These are phyloP conservation scores for Sarcophilus harrisii DNA, from an alignment of 2,797 vertebrate species.

Conservation along the genomic window DNA sequence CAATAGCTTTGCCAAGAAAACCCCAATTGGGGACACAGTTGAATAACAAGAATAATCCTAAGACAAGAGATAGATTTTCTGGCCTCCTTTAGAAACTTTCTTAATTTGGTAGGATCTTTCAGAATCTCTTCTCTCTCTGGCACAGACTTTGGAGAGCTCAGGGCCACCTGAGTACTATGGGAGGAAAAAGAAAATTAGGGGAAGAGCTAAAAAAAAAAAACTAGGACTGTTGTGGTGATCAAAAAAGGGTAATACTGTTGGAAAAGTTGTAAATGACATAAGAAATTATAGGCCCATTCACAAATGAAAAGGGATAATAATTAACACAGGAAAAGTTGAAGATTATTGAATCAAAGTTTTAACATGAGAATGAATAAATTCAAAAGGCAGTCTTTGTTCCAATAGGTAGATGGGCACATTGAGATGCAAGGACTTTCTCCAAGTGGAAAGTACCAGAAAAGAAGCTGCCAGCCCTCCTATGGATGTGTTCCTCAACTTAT, in stretches of 20 bases:
- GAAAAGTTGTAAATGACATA: not conserved
- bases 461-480: not conserved
- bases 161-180: not conserved
- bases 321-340: conserved; percentile 9
- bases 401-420: not conserved
- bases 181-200: not conserved
- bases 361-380: conserved; percentile 5
- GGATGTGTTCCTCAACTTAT: conserved; percentile 37
- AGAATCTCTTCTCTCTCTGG: not conserved
- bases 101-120: not conserved
- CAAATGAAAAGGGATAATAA: not conserved
- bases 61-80: not conserved
- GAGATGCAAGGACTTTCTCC: conserved; percentile 20
- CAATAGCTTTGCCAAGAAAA: not conserved
- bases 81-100: not conserved
- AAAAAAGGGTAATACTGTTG: not conserved
- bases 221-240: not conserved
- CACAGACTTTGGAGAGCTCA: not conserved
- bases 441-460: conserved; percentile 41
- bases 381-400: not conserved
- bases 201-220: not conserved
- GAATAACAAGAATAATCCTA: not conserved
- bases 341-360: conserved; percentile 15
- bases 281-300: not conserved
- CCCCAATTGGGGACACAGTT: not conserved